Base-by-base conservation (phyloP, 2,888 invertebrate genomes). In the Petrolisthes manimaculis region DNA sequence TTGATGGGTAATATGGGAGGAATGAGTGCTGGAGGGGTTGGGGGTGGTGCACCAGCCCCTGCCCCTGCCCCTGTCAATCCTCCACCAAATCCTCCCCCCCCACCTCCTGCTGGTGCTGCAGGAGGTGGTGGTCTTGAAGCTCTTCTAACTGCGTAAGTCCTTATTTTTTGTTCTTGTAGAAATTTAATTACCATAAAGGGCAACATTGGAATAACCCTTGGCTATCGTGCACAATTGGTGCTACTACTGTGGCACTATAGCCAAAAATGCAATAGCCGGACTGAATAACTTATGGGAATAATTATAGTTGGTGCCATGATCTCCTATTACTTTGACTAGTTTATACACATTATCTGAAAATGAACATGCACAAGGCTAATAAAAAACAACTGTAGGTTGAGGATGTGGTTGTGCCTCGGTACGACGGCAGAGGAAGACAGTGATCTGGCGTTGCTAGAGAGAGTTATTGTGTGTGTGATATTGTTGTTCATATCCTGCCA, bases 101-200 rank as follows among this genome's bases (percentile, higher is more conserved):
- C 37, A 37, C 37, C 37, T 37, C 37, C 37, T 37, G 37, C 37
- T n/a, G 92, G 91, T 0, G 92, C 91, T 56, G 91, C 85, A 55
- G 87, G 67, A 5, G 88, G 84, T 0, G 92, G 92, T 69, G 93
- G 92, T 61, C 93, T 95, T 91, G 93, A 94, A 89, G 93, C 93
- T 88, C 92, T 95, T 24, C 93, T 95, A 86, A 94, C 94, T 92
- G 94, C 94, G 94, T 95, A 93, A 93, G 94, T 93, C 53, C 5
- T n/a, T 53, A 8, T 81, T 12, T 4, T 56, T 37, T 37, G 37
- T 37, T 37, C 37, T 37, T 37, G 37, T 37, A 37, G 37, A 37
- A 37, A 37, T 37, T 37, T 37, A 37, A 37, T 37, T 37, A 37
- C 37, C 37, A 37, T 37, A 37, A 37, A 1, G 37, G 37, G 37